phyloP scores from a whole-genome alignment of 1,140 invertebrate genomes.

The Ridgeia piscesae region DNA sequence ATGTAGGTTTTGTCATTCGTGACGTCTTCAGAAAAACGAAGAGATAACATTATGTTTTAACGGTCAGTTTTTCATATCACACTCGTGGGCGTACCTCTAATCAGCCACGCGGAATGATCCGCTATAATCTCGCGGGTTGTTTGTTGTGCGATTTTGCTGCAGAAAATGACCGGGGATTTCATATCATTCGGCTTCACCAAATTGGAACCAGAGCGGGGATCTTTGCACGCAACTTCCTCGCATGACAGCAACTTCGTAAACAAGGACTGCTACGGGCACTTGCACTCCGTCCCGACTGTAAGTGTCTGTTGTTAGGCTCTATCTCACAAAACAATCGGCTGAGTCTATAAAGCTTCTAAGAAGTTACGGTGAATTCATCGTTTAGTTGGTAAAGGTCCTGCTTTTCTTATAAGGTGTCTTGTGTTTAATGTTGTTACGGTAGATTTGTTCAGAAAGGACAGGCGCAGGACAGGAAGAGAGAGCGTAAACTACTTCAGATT shows the following conservation, averaged over 20 bases:
- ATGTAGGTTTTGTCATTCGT: not conserved
- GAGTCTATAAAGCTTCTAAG: too few relatives aligned
- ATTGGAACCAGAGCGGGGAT: not conserved
- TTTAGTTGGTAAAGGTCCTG: too few relatives aligned
- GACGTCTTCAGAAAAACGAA: not conserved
- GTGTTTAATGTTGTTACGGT: too few relatives aligned
- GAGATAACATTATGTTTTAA: not conserved
- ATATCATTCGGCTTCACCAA: not conserved
- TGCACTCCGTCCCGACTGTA: not conserved
- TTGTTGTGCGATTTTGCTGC: not conserved
- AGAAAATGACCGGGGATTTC: not conserved
- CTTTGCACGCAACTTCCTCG: not conserved
- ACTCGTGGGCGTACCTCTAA: too few relatives aligned
- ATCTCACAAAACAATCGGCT: too few relatives aligned
- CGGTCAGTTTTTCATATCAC: not conserved
- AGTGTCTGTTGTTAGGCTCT: not conserved
- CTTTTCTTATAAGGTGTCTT: too few relatives aligned
- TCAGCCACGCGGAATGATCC: not conserved
- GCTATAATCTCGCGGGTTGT: not conserved
- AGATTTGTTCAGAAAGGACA: too few relatives aligned
- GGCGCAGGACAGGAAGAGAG: too few relatives aligned
- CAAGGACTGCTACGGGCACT: not conserved
- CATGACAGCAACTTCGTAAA: not conserved
- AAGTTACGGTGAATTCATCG: too few relatives aligned
- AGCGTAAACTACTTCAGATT: too few relatives aligned